Evolutionary conservation across 2,113 vertebrate species (phyloP).

Genomic region (Myotis brandtii): DNA sequence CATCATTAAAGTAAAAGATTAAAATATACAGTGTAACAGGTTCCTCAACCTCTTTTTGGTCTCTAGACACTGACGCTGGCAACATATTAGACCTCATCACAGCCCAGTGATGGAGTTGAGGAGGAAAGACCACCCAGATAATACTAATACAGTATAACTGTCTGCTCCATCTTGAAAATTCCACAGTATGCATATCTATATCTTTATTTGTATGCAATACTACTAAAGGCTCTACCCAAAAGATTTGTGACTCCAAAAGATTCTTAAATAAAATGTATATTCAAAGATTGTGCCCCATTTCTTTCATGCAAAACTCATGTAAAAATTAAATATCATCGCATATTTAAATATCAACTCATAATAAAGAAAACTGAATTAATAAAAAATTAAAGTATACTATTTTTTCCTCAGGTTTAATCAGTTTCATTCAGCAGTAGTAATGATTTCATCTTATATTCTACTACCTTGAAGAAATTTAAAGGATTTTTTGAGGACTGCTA

Average conservation of each 20-base stretch:
- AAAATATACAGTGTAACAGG: not conserved
- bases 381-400: constrained; percentile 61
- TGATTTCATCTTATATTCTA: constrained; percentile 72
- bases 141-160: not conserved
- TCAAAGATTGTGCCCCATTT: constrained; percentile 47
- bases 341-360: constrained; percentile 50
- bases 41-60: constrained; percentile 19
- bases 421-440: constrained; percentile 68
- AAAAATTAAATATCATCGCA: not conserved
- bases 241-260: not conserved
- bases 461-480: constrained; percentile 75
- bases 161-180: not conserved
- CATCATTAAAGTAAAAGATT: not conserved
- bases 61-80: not conserved
- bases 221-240: not conserved
- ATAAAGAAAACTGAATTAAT: constrained; percentile 70
- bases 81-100: not conserved
- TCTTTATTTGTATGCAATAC: not conserved
- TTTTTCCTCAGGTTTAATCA: constrained; percentile 64
- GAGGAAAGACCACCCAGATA: not conserved
- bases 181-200: not conserved
- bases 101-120: not conserved
- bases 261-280: constrained; percentile 55
- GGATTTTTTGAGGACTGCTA: constrained; percentile 64
- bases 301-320: not conserved